Evolutionary conservation across 2,888 invertebrate genomes (phyloP), one percentile per base, ranked within the genome.

Genomic region (Branchipolynoe longqiensis): DNA sequence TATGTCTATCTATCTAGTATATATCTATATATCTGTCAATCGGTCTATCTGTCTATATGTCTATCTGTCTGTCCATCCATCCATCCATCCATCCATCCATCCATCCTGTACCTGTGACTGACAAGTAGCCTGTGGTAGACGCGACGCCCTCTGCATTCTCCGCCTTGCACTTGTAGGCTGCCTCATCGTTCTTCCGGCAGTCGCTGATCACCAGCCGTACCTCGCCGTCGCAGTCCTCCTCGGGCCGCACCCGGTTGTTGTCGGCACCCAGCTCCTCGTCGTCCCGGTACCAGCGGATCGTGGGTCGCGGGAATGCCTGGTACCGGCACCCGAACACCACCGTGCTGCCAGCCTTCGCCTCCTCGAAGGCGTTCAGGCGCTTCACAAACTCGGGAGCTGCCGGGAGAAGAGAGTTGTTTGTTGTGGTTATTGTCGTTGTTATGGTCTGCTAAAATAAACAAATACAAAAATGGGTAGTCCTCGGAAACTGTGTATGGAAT

Each of bases 351-450:
- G 86, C 87, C 59, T 82, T 78, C 12, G 62, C 87, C 56, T 89
- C 89, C 38, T 84, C 82, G 86, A 87, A 89, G n/a, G 87, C 58
- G 38, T 83, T 87, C 59, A 89, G 64, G 3, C 89, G 82, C 82
- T 87, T 87, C 4, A 78, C 74, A 74, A 89, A 89, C 69, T 89
- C 89, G 3, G 89, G 89, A 28, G 89, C 89, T 89, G 87, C 22
- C 62, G 38, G 14, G 33, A n/a, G 8, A 73, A 62, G 41, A 58
- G 58, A 58, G n/a, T 58, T 14, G 58, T n/a, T 58, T 8, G 58
- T 58, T n/a, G n/a, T 12, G 8, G 48, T 48, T 12, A 48, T 18
- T 48, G 48, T 48, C 18, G 18, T 48, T 48, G 48, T 48, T 48
- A 18, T 48, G 8, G 48, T 12, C 18, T 48, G 8, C 8, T 48